Conservation (phyloP, 2,113 vertebrate genomes). For the Micronycteris hirsuta region DNA sequence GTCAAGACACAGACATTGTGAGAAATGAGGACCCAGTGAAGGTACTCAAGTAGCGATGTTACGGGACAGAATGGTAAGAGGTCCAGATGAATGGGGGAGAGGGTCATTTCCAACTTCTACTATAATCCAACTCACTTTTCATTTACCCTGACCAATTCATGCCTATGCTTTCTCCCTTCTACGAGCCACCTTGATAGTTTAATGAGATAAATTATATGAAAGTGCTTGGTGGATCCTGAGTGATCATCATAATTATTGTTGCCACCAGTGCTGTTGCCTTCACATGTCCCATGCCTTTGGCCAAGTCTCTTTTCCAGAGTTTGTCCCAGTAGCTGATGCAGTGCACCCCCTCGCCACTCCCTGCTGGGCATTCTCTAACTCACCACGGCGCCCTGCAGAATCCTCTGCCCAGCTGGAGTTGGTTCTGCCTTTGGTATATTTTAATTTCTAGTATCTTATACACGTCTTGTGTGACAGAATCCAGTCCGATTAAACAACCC, state of each 20-base stretch:
- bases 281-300: neutral
- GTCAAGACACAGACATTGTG: neutral
- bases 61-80: neutral
- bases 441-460: neutral
- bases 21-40: neutral
- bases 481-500: neutral
- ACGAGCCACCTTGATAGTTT: neutral
- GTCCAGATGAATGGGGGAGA: neutral
- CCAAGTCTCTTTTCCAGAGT: neutral
- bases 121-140: neutral
- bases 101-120: neutral
- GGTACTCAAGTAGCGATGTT: neutral
- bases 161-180: neutral
- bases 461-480: neutral
- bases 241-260: neutral
- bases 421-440: neutral
- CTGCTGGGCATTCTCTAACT: neutral
- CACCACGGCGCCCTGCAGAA: neutral
- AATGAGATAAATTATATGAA: neutral
- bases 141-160: neutral
- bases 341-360: too few relatives aligned
- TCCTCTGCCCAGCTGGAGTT: neutral
- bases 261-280: neutral
- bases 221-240: neutral
- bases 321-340: neutral